Evolutionary conservation across 2,797 vertebrate genomes (phyloP).

Genomic region (Hapalemur alaotrensis): DNA sequence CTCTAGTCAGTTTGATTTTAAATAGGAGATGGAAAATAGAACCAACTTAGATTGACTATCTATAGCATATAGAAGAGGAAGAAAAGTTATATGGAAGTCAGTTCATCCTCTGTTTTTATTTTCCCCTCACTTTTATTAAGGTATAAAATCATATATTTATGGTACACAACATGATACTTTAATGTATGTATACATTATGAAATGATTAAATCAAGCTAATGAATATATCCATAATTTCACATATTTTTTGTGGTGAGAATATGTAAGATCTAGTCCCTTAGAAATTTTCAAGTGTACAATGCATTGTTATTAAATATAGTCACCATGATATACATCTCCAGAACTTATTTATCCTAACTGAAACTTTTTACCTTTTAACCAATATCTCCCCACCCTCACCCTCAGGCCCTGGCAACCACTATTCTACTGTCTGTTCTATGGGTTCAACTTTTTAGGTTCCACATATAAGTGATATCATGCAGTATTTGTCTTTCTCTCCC

Average conservation of each 20-base stretch:
- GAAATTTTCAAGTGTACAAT: neutral
- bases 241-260: neutral
- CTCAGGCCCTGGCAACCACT: neutral
- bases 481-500: neutral
- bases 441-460: neutral
- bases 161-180: neutral
- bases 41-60: neutral
- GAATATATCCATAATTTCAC: neutral
- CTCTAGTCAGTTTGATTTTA: conserved; percentile 1
- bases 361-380: neutral
- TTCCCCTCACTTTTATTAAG: neutral
- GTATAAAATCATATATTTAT: neutral
- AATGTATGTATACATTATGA: neutral
- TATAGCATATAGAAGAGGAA: neutral
- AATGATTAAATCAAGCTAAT: neutral
- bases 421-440: neutral
- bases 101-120: neutral
- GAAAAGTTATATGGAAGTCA: neutral
- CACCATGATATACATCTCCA: neutral
- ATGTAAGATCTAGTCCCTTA: neutral
- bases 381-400: neutral
- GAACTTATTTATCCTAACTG: neutral
- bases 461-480: neutral
- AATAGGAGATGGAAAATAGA: conserved; percentile 14
- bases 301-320: neutral